Base-by-base conservation (phyloP, 2,888 invertebrate species). In the Tipula helvola region DNA sequence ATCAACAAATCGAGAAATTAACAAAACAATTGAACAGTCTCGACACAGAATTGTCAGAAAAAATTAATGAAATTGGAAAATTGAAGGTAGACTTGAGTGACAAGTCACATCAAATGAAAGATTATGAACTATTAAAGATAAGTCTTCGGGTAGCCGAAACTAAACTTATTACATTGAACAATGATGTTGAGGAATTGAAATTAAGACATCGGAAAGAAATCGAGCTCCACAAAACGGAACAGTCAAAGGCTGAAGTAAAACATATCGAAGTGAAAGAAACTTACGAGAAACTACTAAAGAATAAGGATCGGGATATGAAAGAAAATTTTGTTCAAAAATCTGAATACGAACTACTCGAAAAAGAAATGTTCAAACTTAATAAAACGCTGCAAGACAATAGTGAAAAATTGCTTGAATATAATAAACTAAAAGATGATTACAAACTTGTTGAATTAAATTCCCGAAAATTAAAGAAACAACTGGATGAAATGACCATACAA, bases 401-500 rank as follows among this genome's bases (percentile, higher is more conserved):
- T 87, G 90, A 90, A 86, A 89, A 90, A 0, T 88, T 91, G 0
- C 89, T 91, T 3, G 90, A 91, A 18, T 85, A 85, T 44, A 42
- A 42, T 5, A 85, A 85, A 85, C 42, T 42, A 18, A 85, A 42
- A 42, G 85, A 85, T 44, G 85, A 85, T 42, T 85, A 42, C 16
- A 85, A 85, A 85, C 16, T 42, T 1, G 18, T 42, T 2, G 91
- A 93, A 88, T 90, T 94, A 87, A 93, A 92, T 16, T 92, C 95
- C 87, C 92, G 94, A 18, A 90, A 92, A 0, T 90, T 96, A n/a
- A 92, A 94, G 87, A 93, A 94, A 87, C 94, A 95, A 87, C 92
- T 96, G 13, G 96, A 96, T 89, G 94, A 95, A 88, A 93, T 95
- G 0, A 95, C 95, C 0, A 92, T 96, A n/a, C 94, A 95, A 88